phyloP scores from a whole-genome alignment of 2,888 invertebrate species.

The Morpho achilles region DNA sequence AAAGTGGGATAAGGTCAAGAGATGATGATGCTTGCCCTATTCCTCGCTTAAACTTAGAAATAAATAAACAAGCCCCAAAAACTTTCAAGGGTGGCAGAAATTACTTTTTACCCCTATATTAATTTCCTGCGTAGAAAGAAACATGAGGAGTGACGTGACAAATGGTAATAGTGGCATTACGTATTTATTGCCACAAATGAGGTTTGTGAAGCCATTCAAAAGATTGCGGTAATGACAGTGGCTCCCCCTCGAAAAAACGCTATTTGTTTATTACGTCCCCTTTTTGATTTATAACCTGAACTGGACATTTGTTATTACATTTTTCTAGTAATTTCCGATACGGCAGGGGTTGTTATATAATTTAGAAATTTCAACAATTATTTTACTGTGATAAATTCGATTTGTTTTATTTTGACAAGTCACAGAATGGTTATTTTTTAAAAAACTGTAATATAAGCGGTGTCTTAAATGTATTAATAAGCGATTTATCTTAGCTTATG shows the following conservation, averaged over 20 bases:
- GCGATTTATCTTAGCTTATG: no score
- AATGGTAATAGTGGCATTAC: conserved; percentile 39
- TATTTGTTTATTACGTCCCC: conserved; percentile 18
- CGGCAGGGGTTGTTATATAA: no score
- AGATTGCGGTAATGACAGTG: conserved; percentile 21
- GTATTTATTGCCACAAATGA: conserved; percentile 36
- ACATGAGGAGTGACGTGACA: conserved; percentile 40
- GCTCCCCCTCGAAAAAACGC: conserved; percentile 9
- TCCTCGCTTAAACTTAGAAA: background rate
- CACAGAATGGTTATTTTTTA: no score
- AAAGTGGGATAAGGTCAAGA: no score
- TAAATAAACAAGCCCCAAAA: background rate
- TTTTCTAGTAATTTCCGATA: conserved; percentile 16
- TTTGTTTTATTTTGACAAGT: no score
- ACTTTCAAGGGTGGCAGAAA: conserved; percentile 4
- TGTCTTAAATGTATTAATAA: no score
- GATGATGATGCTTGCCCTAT: no score
- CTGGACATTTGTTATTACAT: conserved; percentile 1
- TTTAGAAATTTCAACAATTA: no score
- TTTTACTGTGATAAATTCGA: no score
- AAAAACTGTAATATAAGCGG: no score
- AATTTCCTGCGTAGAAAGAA: conserved; percentile 39
- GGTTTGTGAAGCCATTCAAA: conserved; percentile 30
- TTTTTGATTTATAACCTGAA: conserved; percentile 11
- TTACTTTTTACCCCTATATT: conserved; percentile 11